Base-by-base conservation (phyloP, 2,888 invertebrate genomes). In the Trypoxylon attenuatum region DNA sequence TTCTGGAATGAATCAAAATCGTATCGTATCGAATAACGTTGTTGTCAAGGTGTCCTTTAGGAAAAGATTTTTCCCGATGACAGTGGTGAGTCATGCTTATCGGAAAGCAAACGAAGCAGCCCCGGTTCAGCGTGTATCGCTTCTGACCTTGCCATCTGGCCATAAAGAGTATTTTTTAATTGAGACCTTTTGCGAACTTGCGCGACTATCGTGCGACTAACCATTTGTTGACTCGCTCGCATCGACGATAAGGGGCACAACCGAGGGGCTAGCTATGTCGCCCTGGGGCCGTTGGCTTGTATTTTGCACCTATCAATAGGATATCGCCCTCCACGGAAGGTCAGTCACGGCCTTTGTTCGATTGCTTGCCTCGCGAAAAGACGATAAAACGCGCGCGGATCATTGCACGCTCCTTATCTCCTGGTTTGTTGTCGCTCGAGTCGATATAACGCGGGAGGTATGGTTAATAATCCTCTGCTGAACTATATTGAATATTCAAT, bases 311-410 rank as follows among this genome's bases (percentile, higher is more conserved):
- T 72, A 70, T 74, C 74, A 25, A 56, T 43, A 45, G 58, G 67
- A 73, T 73, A 73, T 73, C 70, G 61, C 25, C 51, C 70, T 46
- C 67, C 41, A 53, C 25, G 59, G 46, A 67, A 70, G 70, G 63
- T 73, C 74, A 59, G 42, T 62, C 56, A 41, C 61, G 71, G 50
- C 70, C 67, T 70, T 57, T 49, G 63, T 50, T 49, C n/a, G 53
- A 21, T n/a, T 16, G n/a, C 10, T 33, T 47, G 23, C 19, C 25
- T 33, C 25, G 6, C 19, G 29, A 43, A 49, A 41, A 51, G 54
- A 39, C 51, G 51, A 63, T 71, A 41, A 22, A n/a, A 51, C 50
- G 33, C 33, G 15, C 13, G 2, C 5, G 4, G 25, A 55, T 53
- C 38, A 23, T 16, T 15, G 41, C 23, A 15, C 10, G 13, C 5